Evolutionary conservation across 2,888 invertebrate genomes (phyloP), one percentile per base, ranked within the genome.

Genomic region (Acleris holmiana): DNA sequence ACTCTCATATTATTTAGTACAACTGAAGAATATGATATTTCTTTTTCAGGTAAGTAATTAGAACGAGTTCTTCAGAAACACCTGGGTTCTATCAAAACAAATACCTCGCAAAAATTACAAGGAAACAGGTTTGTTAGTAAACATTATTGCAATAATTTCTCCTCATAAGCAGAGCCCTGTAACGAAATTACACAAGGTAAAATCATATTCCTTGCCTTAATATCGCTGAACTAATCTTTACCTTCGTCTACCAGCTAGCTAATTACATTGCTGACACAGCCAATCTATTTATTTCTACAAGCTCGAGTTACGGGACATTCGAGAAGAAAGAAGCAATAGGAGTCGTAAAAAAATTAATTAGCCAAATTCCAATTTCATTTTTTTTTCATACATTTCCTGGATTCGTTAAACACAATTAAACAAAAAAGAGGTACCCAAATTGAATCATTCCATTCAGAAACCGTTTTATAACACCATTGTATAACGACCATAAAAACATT

Each of bases 191-290:
- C 23, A 23, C 40, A 23, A 48, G 47, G 53, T 23, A 41, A 64
- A 53, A 59, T 55, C 44, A 44, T 58, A 59, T 53, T 54, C 53
- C 41, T 23, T 17, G 44, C 53, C 18, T 40, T 58, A 58, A 58
- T 58, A 64, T 64, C 29, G 53, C 64, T 54, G 64, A 59, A 54
- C 64, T 53, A 64, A 64, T 64, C 64, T 64, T 54, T 64, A 48
- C 47, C 55, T 58, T 13, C 48, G 54, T 23, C 48, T 29, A 19
- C 35, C 46, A 41, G 21, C 46, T n/a, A 19, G 58, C 58, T 64
- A 64, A 64, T 64, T 54, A 64, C 58, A 47, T 64, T 54, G 48
- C 58, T 17, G 48, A 47, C 47, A 17, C 17, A 4, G 41, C 53
- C 53, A 54, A 64, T 59, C 64, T 64, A 59, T 58, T 58, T 64